Percentiles rank a stretch among this genome's conserved stretches.
Evolutionary conservation across 92 coral and sea anemone genomes (phyloP).

Genomic region (Diadumene lineata): DNA sequence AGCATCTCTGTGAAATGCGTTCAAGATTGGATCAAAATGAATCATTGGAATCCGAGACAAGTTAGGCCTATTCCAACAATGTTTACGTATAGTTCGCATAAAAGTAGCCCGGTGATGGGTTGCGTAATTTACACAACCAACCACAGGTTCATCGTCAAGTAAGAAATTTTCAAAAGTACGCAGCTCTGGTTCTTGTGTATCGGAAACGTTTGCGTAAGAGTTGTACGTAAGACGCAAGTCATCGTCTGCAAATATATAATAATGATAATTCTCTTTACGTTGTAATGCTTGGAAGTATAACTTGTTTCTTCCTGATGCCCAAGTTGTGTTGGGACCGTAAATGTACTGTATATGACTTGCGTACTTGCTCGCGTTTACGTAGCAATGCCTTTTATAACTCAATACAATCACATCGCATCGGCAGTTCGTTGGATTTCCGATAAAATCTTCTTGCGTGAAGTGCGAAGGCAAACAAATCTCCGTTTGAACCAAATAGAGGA

Average conservation of each 20-base stretch:
- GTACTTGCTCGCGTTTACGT: background rate
- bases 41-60: slow-evolving; percentile 27
- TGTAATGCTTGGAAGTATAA: background rate
- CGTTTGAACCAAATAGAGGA: slow-evolving; percentile 53
- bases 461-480: slow-evolving; percentile 43
- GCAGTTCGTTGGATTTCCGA: slow-evolving; percentile 50
- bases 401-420: slow-evolving; percentile 56
- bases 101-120: slow-evolving; percentile 7
- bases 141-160: slow-evolving; percentile 56
- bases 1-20: slow-evolving; percentile 55
- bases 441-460: slow-evolving; percentile 6
- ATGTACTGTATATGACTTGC: slow-evolving; percentile 24
- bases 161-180: slow-evolving; percentile 34
- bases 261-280: slow-evolving; percentile 10
- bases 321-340: slow-evolving; percentile 23
- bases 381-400: slow-evolving; percentile 26
- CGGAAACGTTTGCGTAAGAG: background rate
- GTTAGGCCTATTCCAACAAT: slow-evolving; percentile 29
- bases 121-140: slow-evolving; percentile 35
- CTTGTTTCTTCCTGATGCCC: slow-evolving; percentile 37
- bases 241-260: slow-evolving; percentile 35
- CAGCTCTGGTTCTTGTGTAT: slow-evolving; percentile 16
- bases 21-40: slow-evolving; percentile 48
- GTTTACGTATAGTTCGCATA: slow-evolving; percentile 19
- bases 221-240: slow-evolving; percentile 23